Base-by-base conservation (phyloP, 2,113 vertebrate species). In the Corythornis madagascariensis region DNA sequence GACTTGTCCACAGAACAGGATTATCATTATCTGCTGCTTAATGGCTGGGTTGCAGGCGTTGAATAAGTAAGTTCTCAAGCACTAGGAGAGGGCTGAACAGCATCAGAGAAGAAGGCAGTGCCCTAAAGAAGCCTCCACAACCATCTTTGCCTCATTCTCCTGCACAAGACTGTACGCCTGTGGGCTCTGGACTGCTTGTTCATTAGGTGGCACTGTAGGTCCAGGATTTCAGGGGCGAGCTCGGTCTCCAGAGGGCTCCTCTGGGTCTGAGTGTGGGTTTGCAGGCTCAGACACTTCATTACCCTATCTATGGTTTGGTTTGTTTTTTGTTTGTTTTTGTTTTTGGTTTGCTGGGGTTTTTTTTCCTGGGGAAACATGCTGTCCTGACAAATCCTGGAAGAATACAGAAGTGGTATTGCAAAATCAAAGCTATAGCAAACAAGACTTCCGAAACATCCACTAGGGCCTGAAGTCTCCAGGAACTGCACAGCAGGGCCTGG, bases 201-300 rank as follows among this genome's bases (percentile, higher is more conserved):
- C 97, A 92, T 93, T 96, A 97, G 97, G 84, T 97, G 97, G 95
- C 94, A 93, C 88, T 94, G 28, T 80, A 92, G 35, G 72, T 63
- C 78, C 92, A 75, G 65, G 59, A 59, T 87, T 95, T 29, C 61
- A 69, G 0, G 1, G 64, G 33, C 3, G 4, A 84, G 22, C 9
- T 3, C 35, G 0, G 31, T 31, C 73, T 84, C 52, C 79, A 85
- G 75, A 76, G 70, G 90, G 57, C 80, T 84, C 61, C 4, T 11
- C 59, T 61, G 63, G 25, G 21, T 42, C 77, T 72, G 48, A 52
- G 9, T 10, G 1, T 16, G 16, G 17, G 1, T 64, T 52, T 67
- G 64, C 20, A 13, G 53, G 43, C 56, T 92, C 10, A 4, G 38
- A n/a, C 2, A 2, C 15, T 84, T 64, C 2, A 1, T 28, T 55